Percentiles rank a stretch among this genome's conserved stretches.
Evolutionary conservation across 64 coral and sea anemone species (phyloP).

Genomic region (Porites lutea): DNA sequence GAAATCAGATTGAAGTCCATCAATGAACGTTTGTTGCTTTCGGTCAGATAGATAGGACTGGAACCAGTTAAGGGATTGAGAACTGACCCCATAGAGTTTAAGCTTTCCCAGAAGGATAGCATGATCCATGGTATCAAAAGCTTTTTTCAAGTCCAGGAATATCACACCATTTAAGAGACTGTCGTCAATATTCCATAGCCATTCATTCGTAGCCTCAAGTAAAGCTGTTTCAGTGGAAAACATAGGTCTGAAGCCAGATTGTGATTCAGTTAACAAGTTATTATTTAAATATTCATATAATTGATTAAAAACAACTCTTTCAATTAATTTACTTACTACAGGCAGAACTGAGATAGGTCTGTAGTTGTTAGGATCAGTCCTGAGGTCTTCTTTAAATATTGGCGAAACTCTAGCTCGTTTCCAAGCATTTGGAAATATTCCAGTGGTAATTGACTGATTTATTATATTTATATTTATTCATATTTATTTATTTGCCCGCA

Average conservation of each 20-base stretch:
- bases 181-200: not conserved
- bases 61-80: conserved; percentile 36
- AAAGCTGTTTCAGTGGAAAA: conserved; percentile 5
- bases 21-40: no score
- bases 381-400: no score
- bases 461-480: no score
- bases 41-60: not conserved
- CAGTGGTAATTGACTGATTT: no score
- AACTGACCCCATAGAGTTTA: conserved; percentile 27
- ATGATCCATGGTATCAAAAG: conserved; percentile 42
- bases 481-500: no score
- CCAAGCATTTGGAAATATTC: no score
- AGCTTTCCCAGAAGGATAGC: conserved; percentile 36
- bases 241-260: not conserved
- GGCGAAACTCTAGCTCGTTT: no score
- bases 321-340: not conserved
- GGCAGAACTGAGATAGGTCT: conserved; percentile 1
- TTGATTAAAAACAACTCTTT: conserved; percentile 11
- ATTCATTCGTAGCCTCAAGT: not conserved
- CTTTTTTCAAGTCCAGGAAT: conserved; percentile 29
- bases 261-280: not conserved
- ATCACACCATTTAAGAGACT: conserved; percentile 31
- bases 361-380: no score
- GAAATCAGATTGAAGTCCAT: no score
- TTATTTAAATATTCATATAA: not conserved